Evolutionary conservation across 2,888 invertebrate species (phyloP).

Genomic region (Tanytarsus gracilentus): DNA sequence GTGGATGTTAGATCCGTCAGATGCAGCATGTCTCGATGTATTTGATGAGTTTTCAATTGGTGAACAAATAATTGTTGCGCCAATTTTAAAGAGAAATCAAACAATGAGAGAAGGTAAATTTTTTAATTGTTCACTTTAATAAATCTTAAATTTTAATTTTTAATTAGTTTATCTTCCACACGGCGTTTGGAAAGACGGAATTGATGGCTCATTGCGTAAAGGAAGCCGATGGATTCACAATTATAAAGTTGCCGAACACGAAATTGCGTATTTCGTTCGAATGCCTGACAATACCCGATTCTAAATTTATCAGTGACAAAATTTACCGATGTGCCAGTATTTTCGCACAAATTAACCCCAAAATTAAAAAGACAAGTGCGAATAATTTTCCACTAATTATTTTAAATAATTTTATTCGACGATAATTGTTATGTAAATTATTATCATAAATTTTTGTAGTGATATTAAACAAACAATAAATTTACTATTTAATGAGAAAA

Average conservation of each 20-base stretch:
- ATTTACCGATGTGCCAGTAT: slow-evolving; percentile 11
- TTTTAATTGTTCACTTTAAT: not conserved
- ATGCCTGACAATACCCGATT: slow-evolving; percentile 79
- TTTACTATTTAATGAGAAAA: no score
- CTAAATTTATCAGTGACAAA: slow-evolving; percentile 36
- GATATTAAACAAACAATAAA: no score
- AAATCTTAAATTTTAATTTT: not conserved
- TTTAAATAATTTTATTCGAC: not conserved
- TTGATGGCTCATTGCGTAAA: slow-evolving; percentile 74
- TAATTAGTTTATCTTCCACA: slow-evolving; percentile 70
- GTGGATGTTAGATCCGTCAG: slow-evolving; percentile 80
- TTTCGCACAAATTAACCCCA: no score
- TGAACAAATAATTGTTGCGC: slow-evolving; percentile 83
- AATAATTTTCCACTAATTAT: not conserved
- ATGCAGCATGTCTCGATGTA: slow-evolving; percentile 64
- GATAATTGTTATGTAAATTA: no score
- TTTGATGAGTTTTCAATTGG: slow-evolving; percentile 84
- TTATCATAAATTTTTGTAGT: no score
- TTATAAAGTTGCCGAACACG: slow-evolving; percentile 68
- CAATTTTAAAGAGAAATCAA: slow-evolving; percentile 62
- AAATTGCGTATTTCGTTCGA: slow-evolving; percentile 74
- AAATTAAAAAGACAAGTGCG: not conserved
- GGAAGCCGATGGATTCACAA: slow-evolving; percentile 87
- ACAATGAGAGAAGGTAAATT: slow-evolving; percentile 57
- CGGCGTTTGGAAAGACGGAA: slow-evolving; percentile 89